phyloP scores from a whole-genome alignment of 2,888 invertebrate species.

The Scaptomyza reducta region DNA sequence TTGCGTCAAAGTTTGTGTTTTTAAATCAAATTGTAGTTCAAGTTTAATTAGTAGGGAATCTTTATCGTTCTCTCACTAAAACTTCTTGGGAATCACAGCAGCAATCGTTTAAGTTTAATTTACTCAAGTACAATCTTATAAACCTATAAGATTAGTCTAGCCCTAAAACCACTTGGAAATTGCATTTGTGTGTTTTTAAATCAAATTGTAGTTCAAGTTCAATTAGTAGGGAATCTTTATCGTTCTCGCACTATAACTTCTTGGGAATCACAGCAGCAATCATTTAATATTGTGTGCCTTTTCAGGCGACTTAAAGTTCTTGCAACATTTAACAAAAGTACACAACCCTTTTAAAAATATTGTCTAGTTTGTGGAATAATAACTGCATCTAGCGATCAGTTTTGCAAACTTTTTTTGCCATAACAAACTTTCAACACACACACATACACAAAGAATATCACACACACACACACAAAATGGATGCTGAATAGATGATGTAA shows the following conservation, averaged over 20 bases:
- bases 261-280: neutral
- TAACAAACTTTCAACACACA: slow-evolving; percentile 24
- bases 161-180: too few relatives aligned
- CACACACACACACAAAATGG: slow-evolving; percentile 19
- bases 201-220: too few relatives aligned
- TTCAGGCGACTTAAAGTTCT: neutral
- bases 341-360: neutral
- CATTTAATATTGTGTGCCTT: neutral
- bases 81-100: neutral
- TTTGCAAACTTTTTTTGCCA: slow-evolving; percentile 7
- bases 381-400: slow-evolving; percentile 9
- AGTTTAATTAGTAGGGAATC: too few relatives aligned
- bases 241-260: neutral
- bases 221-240: too few relatives aligned
- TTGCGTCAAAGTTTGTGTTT: too few relatives aligned
- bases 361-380: neutral
- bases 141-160: too few relatives aligned
- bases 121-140: too few relatives aligned
- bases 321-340: neutral
- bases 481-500: slow-evolving; percentile 51
- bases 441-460: slow-evolving; percentile 23
- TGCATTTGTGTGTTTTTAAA: too few relatives aligned
- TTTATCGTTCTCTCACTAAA: neutral
- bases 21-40: too few relatives aligned
- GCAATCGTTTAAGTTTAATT: too few relatives aligned